These are phyloP conservation scores for Leptosomus discolor DNA, from an alignment of 2,113 vertebrate genomes.

Conservation along the genomic window DNA sequence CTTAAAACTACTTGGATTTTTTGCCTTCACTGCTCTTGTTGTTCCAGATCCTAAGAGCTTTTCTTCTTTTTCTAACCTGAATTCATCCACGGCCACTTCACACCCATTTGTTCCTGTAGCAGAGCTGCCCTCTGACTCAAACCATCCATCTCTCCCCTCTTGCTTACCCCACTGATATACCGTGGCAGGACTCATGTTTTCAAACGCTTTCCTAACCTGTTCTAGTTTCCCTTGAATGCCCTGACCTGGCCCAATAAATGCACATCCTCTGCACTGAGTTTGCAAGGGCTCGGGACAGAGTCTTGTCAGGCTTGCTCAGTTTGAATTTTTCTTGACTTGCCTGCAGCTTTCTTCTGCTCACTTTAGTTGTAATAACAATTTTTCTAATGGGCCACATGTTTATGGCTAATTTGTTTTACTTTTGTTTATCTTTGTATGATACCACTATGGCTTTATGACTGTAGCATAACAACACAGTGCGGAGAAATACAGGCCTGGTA, in stretches of 20 bases:
- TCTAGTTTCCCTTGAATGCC: background rate
- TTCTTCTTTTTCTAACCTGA: background rate
- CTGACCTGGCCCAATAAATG: background rate
- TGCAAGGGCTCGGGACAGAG: background rate
- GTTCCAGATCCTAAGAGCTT: background rate
- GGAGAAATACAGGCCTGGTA: background rate
- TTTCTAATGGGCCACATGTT: background rate
- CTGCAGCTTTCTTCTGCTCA: background rate
- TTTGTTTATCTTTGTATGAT: background rate
- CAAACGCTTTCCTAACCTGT: background rate
- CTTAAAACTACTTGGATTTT: background rate
- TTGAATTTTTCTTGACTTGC: background rate
- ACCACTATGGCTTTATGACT: background rate
- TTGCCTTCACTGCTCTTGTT: background rate
- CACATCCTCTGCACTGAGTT: background rate
- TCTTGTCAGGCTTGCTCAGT: background rate
- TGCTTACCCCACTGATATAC: background rate
- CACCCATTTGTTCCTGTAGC: background rate
- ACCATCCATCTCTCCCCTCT: background rate
- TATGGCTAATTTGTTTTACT: background rate
- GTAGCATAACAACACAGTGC: background rate
- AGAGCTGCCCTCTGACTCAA: background rate
- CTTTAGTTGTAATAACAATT: background rate
- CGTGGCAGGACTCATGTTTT: background rate
- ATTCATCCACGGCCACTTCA: background rate